These are phyloP conservation scores for Apocheima hispidaria DNA, from an alignment of 2,888 invertebrate species.

Conservation along the genomic window DNA sequence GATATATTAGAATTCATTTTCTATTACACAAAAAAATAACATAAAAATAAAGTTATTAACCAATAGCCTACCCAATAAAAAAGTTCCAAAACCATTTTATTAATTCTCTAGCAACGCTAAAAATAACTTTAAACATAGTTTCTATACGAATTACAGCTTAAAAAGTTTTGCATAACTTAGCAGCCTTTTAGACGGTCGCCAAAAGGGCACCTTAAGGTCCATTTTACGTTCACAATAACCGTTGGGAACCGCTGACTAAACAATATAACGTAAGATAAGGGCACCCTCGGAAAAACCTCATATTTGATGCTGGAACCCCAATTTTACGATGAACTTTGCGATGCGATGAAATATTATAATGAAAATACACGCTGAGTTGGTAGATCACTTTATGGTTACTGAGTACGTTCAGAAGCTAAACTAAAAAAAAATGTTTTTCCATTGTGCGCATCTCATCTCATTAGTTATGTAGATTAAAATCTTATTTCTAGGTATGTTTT, in stretches of 20 bases:
- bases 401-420: background rate
- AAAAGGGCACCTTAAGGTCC: conserved; percentile 33
- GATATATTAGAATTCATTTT: too few relatives aligned
- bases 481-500: too few relatives aligned
- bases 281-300: conserved; percentile 49
- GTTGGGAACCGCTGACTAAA: conserved; percentile 55
- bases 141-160: conserved; percentile 14
- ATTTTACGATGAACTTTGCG: conserved; percentile 39
- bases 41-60: conserved; percentile 17
- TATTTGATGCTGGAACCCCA: conserved; percentile 47
- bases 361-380: conserved; percentile 25
- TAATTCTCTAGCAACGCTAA: background rate
- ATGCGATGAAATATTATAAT: conserved; percentile 28
- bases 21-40: conserved; percentile 1
- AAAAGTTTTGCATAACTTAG: conserved; percentile 36
- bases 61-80: conserved; percentile 6
- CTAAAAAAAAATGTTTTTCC: too few relatives aligned
- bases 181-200: conserved; percentile 26
- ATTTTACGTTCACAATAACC: conserved; percentile 53
- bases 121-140: conserved; percentile 26
- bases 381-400: background rate
- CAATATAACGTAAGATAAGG: conserved; percentile 54
- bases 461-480: too few relatives aligned
- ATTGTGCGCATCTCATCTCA: too few relatives aligned
- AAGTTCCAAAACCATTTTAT: conserved; percentile 23